These are phyloP conservation scores for Thymelicus sylvestris DNA, from an alignment of 2,888 invertebrate genomes.

Conservation along the genomic window DNA sequence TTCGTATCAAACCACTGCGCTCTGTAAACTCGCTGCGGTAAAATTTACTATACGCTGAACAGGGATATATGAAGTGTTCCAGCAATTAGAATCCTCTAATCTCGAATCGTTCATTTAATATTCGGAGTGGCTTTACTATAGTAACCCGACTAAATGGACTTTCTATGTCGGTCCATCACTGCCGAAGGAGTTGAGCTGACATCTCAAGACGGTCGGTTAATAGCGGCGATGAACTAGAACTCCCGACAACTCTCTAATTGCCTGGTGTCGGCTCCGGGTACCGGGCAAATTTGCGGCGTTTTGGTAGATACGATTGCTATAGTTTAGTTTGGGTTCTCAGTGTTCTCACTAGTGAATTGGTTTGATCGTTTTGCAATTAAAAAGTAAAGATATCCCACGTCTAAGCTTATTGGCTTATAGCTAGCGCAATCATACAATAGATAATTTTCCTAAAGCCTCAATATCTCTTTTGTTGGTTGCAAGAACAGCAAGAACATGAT, in stretches of 20 bases:
- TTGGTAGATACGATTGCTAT: slow-evolving; percentile 24
- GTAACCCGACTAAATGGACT: slow-evolving; percentile 73
- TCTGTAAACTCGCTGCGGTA: slow-evolving; percentile 33
- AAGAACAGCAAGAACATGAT: too few species aligned
- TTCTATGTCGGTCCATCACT: slow-evolving; percentile 66
- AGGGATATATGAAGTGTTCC: slow-evolving; percentile 40
- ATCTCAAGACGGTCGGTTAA: slow-evolving; percentile 57
- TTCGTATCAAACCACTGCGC: slow-evolving; percentile 24
- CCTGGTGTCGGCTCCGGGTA: slow-evolving; percentile 63
- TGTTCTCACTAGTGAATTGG: too few species aligned
- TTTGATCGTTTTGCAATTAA: background rate
- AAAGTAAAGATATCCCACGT: background rate
- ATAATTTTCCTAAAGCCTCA: background rate
- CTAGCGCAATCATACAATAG: background rate
- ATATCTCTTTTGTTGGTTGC: background rate
- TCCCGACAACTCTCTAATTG: slow-evolving; percentile 65
- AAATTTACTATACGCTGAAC: slow-evolving; percentile 40
- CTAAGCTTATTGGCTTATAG: too few species aligned
- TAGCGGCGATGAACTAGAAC: slow-evolving; percentile 56
- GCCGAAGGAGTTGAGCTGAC: slow-evolving; percentile 52
- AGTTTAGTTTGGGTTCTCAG: background rate
- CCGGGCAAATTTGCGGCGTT: slow-evolving; percentile 58
- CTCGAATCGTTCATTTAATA: slow-evolving; percentile 67
- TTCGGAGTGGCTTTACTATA: slow-evolving; percentile 61
- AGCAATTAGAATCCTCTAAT: slow-evolving; percentile 42